These are phyloP conservation scores for Cavia aperea DNA, from an alignment of 2,113 vertebrate genomes.

Conservation along the genomic window DNA sequence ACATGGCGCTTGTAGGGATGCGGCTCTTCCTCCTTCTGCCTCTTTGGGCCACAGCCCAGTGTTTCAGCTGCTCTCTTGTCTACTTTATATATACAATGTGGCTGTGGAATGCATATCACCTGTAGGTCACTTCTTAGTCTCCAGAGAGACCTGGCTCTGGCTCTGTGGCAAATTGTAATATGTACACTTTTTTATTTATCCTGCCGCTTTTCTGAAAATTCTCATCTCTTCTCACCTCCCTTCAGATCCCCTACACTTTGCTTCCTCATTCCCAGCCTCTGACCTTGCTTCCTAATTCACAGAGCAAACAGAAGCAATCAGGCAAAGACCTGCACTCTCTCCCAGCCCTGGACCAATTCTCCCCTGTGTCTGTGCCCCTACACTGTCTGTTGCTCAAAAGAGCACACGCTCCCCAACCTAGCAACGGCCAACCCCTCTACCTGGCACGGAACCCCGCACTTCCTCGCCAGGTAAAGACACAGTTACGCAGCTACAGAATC, in stretches of 20 bases:
- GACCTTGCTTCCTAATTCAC: neutral
- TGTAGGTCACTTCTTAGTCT: neutral
- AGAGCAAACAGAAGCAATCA: neutral
- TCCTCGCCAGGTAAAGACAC: neutral
- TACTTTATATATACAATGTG: no score
- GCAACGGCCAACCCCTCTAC: neutral
- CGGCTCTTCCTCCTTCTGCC: neutral
- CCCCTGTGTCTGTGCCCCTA: neutral
- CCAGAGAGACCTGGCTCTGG: neutral
- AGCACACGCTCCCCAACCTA: neutral
- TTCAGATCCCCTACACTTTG: neutral
- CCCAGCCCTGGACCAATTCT: neutral
- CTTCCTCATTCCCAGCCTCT: neutral
- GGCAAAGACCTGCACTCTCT: neutral
- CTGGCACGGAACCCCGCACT: neutral
- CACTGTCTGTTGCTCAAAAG: neutral
- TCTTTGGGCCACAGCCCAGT: neutral
- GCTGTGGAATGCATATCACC: neutral
- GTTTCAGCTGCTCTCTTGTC: neutral
- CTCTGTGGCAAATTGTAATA: neutral
- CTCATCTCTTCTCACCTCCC: neutral
- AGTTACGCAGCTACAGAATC: neutral
- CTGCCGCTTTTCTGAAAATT: neutral
- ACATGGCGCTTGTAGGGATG: neutral
- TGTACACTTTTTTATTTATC: neutral